Conservation (phyloP, 1,140 invertebrate genomes). For the Drosophila melanogaster region DNA sequence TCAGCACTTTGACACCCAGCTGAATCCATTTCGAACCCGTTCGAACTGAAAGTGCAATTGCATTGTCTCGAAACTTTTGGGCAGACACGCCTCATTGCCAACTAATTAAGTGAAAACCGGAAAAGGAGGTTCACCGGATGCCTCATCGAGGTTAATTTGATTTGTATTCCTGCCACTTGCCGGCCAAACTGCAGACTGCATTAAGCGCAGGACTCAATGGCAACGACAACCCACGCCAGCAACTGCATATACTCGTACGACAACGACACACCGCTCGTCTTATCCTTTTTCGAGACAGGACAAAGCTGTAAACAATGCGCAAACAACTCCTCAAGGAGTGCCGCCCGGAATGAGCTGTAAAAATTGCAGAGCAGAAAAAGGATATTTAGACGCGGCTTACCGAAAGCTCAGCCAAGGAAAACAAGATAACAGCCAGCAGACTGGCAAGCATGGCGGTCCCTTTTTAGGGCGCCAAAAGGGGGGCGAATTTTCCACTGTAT, state of each 20-base stretch:
- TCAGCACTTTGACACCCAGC: slow-evolving; percentile 1
- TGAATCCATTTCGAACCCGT: neutral
- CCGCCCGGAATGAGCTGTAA: slow-evolving; percentile 75
- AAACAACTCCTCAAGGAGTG: slow-evolving; percentile 65
- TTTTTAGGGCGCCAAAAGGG: neutral
- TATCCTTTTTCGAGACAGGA: slow-evolving; percentile 9
- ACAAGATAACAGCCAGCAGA: slow-evolving; percentile 45
- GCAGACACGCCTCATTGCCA: slow-evolving; percentile 28
- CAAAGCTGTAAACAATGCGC: slow-evolving; percentile 68
- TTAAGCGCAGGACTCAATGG: slow-evolving; percentile 34
- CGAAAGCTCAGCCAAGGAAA: slow-evolving; percentile 54
- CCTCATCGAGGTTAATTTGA: slow-evolving; percentile 64
- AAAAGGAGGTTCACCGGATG: neutral
- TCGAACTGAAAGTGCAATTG: slow-evolving; percentile 10
- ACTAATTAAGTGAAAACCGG: slow-evolving; percentile 32
- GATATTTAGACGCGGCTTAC: slow-evolving; percentile 74
- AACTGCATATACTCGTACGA: too few species aligned
- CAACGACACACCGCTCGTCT: neutral
- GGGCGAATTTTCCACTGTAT: neutral
- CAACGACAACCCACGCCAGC: neutral
- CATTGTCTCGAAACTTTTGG: slow-evolving; percentile 37
- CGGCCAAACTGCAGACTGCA: slow-evolving; percentile 56
- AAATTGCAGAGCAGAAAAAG: slow-evolving; percentile 49
- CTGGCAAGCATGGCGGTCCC: neutral
- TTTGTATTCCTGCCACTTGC: slow-evolving; percentile 76